phyloP scores from a whole-genome alignment of 2,888 invertebrate species.

The Doris montereyensis region DNA sequence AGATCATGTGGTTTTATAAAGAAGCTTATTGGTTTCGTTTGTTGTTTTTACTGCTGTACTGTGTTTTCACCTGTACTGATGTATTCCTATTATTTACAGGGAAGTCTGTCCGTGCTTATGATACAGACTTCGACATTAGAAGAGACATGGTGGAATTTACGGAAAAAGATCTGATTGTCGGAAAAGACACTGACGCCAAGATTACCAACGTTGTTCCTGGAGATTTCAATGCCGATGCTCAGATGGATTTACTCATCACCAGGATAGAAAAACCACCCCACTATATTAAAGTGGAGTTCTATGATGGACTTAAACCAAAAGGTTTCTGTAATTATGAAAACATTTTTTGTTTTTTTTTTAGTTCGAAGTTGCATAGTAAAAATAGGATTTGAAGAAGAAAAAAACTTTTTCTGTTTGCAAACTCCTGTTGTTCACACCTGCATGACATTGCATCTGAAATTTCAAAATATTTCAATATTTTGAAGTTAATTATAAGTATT shows the following conservation, averaged over 20 bases:
- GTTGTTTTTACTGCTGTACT: no score
- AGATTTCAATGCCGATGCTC: conserved; percentile 94
- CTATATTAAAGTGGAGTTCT: conserved; percentile 50
- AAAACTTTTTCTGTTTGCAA: no score
- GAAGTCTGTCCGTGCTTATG: conserved; percentile 49
- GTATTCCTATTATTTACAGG: conserved; percentile 44
- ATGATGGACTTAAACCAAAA: conserved; percentile 52
- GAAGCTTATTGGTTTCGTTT: no score
- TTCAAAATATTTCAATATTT: no score
- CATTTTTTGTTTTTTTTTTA: no score
- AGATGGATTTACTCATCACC: conserved; percentile 90
- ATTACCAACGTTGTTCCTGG: conserved; percentile 88
- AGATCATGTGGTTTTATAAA: no score
- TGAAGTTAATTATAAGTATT: no score
- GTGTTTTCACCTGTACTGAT: no score
- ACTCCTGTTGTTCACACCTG: no score
- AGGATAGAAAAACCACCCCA: conserved; percentile 26
- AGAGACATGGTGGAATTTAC: conserved; percentile 45
- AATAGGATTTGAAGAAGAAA: no score
- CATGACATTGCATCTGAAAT: no score
- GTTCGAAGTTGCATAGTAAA: no score
- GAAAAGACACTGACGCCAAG: conserved; percentile 30
- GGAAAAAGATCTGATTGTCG: conserved; percentile 44
- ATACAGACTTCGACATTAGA: conserved; percentile 51
- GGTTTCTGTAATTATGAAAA: conserved; percentile 39